Percentiles rank a stretch among this genome's conserved stretches.
These are phyloP conservation scores for Heliangelus exortis DNA, from an alignment of 2,797 vertebrate genomes.

Conservation along the genomic window DNA sequence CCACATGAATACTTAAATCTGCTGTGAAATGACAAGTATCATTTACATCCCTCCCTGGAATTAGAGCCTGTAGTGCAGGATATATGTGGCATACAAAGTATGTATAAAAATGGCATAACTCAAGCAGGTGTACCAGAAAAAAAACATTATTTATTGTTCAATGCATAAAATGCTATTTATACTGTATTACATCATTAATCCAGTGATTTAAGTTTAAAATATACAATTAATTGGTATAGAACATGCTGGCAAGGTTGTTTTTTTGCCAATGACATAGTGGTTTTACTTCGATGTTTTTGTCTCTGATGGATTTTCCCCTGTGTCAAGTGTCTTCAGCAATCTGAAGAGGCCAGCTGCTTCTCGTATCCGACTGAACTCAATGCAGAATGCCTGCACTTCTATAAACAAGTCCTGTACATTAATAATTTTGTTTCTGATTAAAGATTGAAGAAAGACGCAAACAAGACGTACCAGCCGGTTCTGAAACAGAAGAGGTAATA, in stretches of 20 bases:
- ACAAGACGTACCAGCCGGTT: slow-evolving; percentile 97
- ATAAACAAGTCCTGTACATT: slow-evolving; percentile 99
- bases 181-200: slow-evolving; percentile 41
- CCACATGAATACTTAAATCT: not conserved
- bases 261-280: not conserved
- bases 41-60: not conserved
- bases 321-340: slow-evolving; percentile 95
- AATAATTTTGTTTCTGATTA: slow-evolving; percentile 99
- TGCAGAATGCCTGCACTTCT: slow-evolving; percentile 98
- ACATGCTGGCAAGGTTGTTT: not conserved
- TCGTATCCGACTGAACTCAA: slow-evolving; percentile 97
- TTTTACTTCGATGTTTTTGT: slow-evolving; percentile 88
- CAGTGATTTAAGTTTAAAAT: slow-evolving; percentile 48
- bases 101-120: not conserved
- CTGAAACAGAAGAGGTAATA: slow-evolving; percentile 73
- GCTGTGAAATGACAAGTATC: not conserved
- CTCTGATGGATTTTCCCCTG: slow-evolving; percentile 90
- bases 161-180: slow-evolving; percentile 67
- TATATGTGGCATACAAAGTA: not conserved
- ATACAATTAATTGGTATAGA: slow-evolving; percentile 38
- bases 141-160: slow-evolving; percentile 61
- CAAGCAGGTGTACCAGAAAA: slow-evolving; percentile 19
- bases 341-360: slow-evolving; percentile 97
- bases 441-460: slow-evolving; percentile 97
- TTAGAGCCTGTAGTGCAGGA: not conserved